Evolutionary conservation across 1,140 invertebrate genomes (phyloP).

Genomic region (Brachystomella parvula): DNA sequence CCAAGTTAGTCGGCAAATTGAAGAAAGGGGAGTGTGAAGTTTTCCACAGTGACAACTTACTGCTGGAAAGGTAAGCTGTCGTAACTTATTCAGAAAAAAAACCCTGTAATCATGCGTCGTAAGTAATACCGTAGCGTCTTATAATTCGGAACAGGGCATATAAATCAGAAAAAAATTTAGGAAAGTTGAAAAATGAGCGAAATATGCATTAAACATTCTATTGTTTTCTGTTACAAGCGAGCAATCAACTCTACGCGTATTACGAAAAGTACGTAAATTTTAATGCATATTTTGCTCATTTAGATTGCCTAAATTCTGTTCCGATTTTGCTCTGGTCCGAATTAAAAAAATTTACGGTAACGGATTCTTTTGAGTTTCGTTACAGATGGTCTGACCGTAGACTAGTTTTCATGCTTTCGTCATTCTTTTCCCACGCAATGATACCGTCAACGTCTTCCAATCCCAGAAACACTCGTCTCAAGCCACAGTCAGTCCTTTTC

Average conservation of each 20-base stretch:
- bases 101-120: not conserved
- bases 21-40: conserved; percentile 3
- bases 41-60: not conserved
- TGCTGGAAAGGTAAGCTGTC: conserved; percentile 10
- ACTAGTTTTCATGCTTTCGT: conserved; percentile 18
- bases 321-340: no score
- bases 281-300: no score
- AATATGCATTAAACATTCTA: no score
- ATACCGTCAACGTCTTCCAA: not conserved
- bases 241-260: no score
- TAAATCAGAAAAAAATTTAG: no score
- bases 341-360: no score
- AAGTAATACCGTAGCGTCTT: no score
- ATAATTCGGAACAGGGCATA: no score
- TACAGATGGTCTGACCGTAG: conserved; percentile 15
- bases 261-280: no score
- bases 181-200: no score
- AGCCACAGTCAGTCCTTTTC: conserved; percentile 42
- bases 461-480: conserved; percentile 25
- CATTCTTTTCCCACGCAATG: conserved; percentile 16
- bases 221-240: no score
- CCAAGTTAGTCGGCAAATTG: conserved; percentile 11
- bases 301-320: no score
- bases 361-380: not conserved
- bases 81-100: not conserved